Evolutionary conservation across 2,888 invertebrate species (phyloP), one percentile per base, ranked within the genome.

Genomic region (Leptinotarsa peninsularis): DNA sequence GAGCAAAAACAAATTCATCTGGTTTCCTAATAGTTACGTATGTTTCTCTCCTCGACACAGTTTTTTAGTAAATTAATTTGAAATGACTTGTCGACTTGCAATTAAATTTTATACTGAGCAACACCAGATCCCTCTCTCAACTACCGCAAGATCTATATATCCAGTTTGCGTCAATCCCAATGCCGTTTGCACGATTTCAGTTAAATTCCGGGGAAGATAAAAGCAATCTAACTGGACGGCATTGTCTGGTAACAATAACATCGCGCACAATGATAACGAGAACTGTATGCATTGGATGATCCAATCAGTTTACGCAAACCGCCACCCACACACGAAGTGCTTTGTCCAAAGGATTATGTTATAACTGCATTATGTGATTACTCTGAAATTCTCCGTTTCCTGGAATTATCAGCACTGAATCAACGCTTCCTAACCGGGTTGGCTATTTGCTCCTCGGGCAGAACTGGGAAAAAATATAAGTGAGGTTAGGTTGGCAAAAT

Each of bases 161-260:
- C 43, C 27, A 72, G 72, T 56, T 15, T 21, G 13, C 58, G 13
- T 15, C 68, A 72, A 56, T 66, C 66, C 66, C 5, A 60, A 67
- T 23, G 75, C 69, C 74, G 71, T 77, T 71, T 71, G 63, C 73
- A 76, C 71, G 75, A 76, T 68, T 70, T 73, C 50, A 66, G 66
- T 70, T 75, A 75, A 67, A 72, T 66, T 75, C 74, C 77, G 66
- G 3, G 23, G 60, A 71, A 69, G 71, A 79, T 79, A 74, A 77
- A 76, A 73, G 78, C 79, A 50, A 80, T 77, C 80, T 77, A 80
- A 80, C 80, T 79, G 74, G 76, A 74, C 73, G 73, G 76, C 77
- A 81, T 81, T 82, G 79, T 81, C 78, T 80, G 76, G 78, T 77
- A 79, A 81, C 80, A 81, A 81, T 82, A 82, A 79, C 79, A 79